A percentile compares a stretch with the other conserved stretches of the same genome.
phyloP scores from a whole-genome alignment of 64 coral and sea anemone species.

The Hydrozoanthus tunicans region DNA sequence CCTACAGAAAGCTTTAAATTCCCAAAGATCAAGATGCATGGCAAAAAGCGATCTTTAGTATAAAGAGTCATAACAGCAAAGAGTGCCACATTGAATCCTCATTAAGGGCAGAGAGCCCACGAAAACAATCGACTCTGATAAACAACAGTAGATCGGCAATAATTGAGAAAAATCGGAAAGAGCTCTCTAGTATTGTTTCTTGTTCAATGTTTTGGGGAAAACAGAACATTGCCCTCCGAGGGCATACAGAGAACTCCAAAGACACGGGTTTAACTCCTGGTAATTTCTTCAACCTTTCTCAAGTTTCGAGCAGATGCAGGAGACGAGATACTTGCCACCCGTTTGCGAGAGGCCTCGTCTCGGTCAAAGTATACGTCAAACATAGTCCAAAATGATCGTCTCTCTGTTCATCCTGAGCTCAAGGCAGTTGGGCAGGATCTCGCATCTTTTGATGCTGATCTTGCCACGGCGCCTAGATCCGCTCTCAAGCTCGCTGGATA shows the following conservation, averaged over 20 bases:
- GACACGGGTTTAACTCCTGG: slow-evolving; percentile 3
- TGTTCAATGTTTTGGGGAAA: not conserved
- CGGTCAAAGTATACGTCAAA: not conserved
- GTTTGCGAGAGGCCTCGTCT: not conserved
- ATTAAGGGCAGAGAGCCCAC: slow-evolving; percentile 3
- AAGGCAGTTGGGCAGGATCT: not conserved
- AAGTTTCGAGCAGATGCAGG: slow-evolving; percentile 25
- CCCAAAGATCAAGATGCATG: not conserved
- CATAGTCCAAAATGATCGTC: not conserved
- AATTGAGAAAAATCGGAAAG: slow-evolving; percentile 30
- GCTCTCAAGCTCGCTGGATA: slow-evolving; percentile 8
- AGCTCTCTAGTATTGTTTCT: slow-evolving; percentile 9
- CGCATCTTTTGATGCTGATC: not conserved
- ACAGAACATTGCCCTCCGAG: slow-evolving; percentile 21
- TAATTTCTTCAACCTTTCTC: slow-evolving; percentile 22
- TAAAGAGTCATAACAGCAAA: slow-evolving; percentile 27
- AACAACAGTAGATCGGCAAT: not conserved
- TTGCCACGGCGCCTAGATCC: slow-evolving; percentile 33
- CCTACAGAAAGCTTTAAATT: not conserved
- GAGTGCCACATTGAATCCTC: slow-evolving; percentile 15
- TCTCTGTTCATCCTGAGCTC: not conserved
- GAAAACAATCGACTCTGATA: slow-evolving; percentile 33
- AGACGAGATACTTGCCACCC: not conserved
- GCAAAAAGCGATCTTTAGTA: slow-evolving; percentile 9
- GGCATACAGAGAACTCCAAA: not conserved